Evolutionary conservation across 2,113 vertebrate genomes (phyloP), one percentile per base, ranked within the genome.

Genomic region (Pipra filicauda): DNA sequence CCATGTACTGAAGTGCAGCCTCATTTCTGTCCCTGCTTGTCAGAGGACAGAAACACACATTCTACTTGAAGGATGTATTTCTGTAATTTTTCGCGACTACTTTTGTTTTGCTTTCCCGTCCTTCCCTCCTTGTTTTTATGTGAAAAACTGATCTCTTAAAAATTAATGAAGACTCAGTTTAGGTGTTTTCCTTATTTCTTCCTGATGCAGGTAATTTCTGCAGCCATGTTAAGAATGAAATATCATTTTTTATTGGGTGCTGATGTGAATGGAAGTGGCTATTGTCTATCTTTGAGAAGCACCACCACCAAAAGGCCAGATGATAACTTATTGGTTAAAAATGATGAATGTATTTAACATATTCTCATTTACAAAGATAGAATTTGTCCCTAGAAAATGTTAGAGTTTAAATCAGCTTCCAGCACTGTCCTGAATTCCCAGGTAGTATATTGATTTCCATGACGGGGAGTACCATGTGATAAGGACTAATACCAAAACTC

Each of bases 391-490:
- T 41, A 31, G 64, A 59, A 62, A 64, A 73, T 10, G 7, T 26
- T 39, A 44, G 10, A 58, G 41, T 58, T 79, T 35, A 67, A 62
- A 49, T 54, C 21, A 46, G 7, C 28, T 78, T 85, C 55, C 44
- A 81, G 41, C 20, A 58, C 12, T 52, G 7, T 27, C 41, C 57
- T 86, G 30, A 55, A 39, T 78, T 74, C 43, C 44, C 35, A 64
- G 6, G 13, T 26, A 49, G 26, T 26, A 64, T 21, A 22, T 11
- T 20, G 31, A 54, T 71, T 71, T 82, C 39, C 26, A 5, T 9
- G 15, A 23, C 5, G 7, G 4, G 8, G 3, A 35, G 30, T 12
- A 62, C 33, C 1, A 1, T n/a, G 33, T n/a, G 12, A 8, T 20
- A 64, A 74, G 51, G 49, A 71, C 2, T 18, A n/a, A 39, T 33